Percentiles rank a stretch among this genome's conserved stretches.
phyloP scores from a whole-genome alignment of 2,888 invertebrate species.

The Napeogenes sylphis region DNA sequence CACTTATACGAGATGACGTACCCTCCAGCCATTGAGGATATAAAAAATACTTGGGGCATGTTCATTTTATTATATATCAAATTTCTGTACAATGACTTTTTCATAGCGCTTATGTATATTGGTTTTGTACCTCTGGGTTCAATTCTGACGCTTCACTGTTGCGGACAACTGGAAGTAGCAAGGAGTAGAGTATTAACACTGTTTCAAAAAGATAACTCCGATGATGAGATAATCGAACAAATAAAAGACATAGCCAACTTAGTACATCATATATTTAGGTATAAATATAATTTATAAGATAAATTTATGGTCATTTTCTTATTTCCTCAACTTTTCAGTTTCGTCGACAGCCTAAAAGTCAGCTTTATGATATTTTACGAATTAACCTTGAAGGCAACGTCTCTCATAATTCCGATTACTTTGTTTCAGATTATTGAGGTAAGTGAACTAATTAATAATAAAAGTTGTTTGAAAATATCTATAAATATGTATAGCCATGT shows the following conservation, averaged over 20 bases:
- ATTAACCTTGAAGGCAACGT: constrained; percentile 35
- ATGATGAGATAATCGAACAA: constrained; percentile 30
- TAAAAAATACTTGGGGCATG: constrained; percentile 33
- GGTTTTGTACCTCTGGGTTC: constrained; percentile 48
- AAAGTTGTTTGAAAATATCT: too few relatives aligned
- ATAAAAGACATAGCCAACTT: constrained; percentile 22
- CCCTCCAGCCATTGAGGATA: constrained; percentile 38
- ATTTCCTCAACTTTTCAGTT: constrained; percentile 34
- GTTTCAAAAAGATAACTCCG: constrained; percentile 32
- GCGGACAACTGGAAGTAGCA: constrained; percentile 51
- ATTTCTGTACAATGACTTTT: constrained; percentile 29
- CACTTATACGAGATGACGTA: constrained; percentile 38
- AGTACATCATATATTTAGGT: too few relatives aligned
- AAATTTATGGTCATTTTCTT: too few relatives aligned
- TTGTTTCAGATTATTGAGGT: constrained; percentile 42
- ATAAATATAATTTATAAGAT: too few relatives aligned
- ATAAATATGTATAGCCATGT: too few relatives aligned
- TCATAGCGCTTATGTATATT: constrained; percentile 35
- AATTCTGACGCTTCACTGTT: constrained; percentile 49
- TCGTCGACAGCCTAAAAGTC: constrained; percentile 36
- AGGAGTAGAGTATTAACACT: constrained; percentile 37
- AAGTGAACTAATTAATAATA: constrained; percentile 11
- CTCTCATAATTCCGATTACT: constrained; percentile 40
- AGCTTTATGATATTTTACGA: constrained; percentile 32
- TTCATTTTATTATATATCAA: constrained; percentile 28